These are phyloP conservation scores for Pseudeuparius sepicola DNA, from an alignment of 2,888 invertebrate genomes.

Conservation along the genomic window DNA sequence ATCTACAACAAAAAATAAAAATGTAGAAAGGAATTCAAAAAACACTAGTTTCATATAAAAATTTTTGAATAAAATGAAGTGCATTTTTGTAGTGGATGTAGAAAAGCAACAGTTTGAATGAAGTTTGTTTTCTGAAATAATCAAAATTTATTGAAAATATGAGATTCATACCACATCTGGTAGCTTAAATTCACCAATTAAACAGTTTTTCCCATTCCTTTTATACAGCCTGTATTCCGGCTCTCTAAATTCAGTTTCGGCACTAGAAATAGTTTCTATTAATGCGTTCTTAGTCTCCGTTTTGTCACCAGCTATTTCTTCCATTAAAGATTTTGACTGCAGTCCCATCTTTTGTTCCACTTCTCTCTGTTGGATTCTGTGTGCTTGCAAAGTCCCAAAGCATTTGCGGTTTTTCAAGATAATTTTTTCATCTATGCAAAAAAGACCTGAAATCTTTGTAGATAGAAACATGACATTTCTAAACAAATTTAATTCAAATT, in stretches of 20 bases:
- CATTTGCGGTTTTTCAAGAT: constrained; percentile 64
- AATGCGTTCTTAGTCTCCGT: constrained; percentile 24
- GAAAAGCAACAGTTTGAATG: too few relatives aligned
- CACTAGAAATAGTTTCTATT: constrained; percentile 33
- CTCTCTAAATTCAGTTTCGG: constrained; percentile 34
- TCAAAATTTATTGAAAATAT: too few relatives aligned
- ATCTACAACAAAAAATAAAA: constrained; percentile 39
- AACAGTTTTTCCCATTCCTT: constrained; percentile 45
- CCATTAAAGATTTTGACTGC: constrained; percentile 19
- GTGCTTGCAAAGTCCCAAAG: constrained; percentile 62
- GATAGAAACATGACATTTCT: too few relatives aligned
- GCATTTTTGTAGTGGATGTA: too few relatives aligned
- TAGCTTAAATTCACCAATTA: constrained; percentile 54
- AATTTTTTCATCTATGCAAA: constrained; percentile 55
- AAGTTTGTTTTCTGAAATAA: too few relatives aligned
- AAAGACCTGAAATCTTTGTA: constrained; percentile 44
- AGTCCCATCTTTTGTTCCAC: constrained; percentile 39
- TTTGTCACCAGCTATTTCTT: constrained; percentile 25
- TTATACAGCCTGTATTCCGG: constrained; percentile 51
- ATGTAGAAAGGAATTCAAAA: too few relatives aligned
- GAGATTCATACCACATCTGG: constrained; percentile 48
- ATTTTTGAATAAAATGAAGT: too few relatives aligned
- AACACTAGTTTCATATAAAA: too few relatives aligned
- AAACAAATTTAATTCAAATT: constrained; percentile 3
- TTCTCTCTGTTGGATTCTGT: constrained; percentile 64